Base-by-base conservation (phyloP, 2,113 vertebrate genomes). In the Burhinus bistriatus region DNA sequence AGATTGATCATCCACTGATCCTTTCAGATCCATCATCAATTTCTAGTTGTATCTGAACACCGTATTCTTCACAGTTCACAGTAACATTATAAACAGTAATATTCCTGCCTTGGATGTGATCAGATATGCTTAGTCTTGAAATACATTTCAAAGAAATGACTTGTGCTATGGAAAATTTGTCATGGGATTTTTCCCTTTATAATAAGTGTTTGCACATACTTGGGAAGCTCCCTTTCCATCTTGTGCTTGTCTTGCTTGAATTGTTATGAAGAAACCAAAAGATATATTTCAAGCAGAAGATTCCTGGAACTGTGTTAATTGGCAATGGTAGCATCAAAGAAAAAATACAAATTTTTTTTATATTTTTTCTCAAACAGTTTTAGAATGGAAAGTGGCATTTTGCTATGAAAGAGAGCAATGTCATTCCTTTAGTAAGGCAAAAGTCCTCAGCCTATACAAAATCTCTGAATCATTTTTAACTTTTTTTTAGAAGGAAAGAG, bases 141-240 rank as follows among this genome's bases (percentile, higher is more conserved):
- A 96, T n/a, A 23, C 16, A 64, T 93, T 89, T 89, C 69, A 76
- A 78, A 84, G 65, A 76, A 72, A n/a, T 62, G 30, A 70, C 27
- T 90, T 66, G 65, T 62, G 62, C 71, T 78, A 62, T 78, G 76
- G 87, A 95, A 95, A 95, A 90, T 54, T 69, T 92, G 55, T 80
- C 87, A 78, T 2, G 9, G 61, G 82, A 83, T 30, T 76, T 88
- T 76, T 90, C 80, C 51, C 34, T 95, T 90, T 44, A 34, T 54
- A 91, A 86, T 52, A 87, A 66, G 40, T 36, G 44, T 54, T 87
- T 90, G 62, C 72, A 75, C 1, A 2, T 84, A 89, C n/a, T 82
- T 86, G 52, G 51, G 84, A 84, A 81, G 14, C 13, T 95, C 55
- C 80, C 29, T 95, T 88, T 72, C 83, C 83, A 91, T 81, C 68